These are phyloP conservation scores for Glandiceps talaboti DNA, from an alignment of 53 echinoderm and acorn worm species.

Conservation along the genomic window DNA sequence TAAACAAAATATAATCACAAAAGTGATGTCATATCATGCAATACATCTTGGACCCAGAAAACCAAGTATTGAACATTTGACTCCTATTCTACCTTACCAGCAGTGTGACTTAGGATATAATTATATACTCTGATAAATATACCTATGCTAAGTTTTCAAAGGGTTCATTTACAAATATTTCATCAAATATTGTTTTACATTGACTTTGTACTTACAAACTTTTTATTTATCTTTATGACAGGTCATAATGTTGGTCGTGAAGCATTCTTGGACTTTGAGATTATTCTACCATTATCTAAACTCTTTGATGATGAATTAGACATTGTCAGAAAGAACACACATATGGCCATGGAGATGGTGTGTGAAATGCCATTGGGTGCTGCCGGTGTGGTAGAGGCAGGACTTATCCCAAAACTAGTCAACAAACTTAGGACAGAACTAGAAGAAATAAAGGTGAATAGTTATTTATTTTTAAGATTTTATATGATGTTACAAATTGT, in stretches of 20 bases:
- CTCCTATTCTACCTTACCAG: no score
- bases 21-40: no score
- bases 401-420: conserved; percentile 79
- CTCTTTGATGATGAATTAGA: conserved; percentile 76
- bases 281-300: conserved; percentile 69
- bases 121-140: no score
- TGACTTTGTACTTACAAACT: neutral
- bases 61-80: no score
- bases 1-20: no score
- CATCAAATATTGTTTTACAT: neutral
- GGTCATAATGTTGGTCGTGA: conserved; percentile 95
- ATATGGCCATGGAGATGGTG: conserved; percentile 98
- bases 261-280: conserved; percentile 67
- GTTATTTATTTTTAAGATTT: no score
- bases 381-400: conserved; percentile 75
- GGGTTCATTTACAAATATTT: no score
- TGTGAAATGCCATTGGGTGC: conserved; percentile 79
- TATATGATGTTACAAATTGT: no score
- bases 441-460: conserved; percentile 93
- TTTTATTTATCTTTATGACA: no score
- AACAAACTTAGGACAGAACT: conserved; percentile 74
- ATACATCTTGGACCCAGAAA: no score
- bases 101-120: no score
- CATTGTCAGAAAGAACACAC: conserved; percentile 70
- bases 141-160: no score